Evolutionary conservation across 2,888 invertebrate genomes (phyloP).

Genomic region (Lymantria dispar): DNA sequence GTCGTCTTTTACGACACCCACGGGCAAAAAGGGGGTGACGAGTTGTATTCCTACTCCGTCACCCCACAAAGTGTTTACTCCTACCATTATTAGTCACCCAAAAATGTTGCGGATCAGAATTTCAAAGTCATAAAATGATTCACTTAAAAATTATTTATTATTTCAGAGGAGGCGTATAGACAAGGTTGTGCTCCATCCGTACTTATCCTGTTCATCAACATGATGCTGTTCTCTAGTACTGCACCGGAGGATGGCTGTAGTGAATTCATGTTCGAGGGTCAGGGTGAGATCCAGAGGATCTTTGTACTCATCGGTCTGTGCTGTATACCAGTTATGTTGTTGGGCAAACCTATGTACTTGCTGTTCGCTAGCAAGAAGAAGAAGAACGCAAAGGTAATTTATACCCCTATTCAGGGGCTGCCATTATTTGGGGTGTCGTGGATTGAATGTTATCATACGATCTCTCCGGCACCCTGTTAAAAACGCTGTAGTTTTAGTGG

Average conservation of each 20-base stretch:
- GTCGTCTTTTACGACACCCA: too few relatives aligned
- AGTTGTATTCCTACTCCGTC: too few relatives aligned
- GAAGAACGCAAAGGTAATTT: conserved; percentile 52
- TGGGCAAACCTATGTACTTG: conserved; percentile 94
- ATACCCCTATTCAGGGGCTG: too few relatives aligned
- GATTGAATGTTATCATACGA: too few relatives aligned
- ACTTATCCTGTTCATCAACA: conserved; percentile 98
- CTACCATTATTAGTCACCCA: too few relatives aligned
- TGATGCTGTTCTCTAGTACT: conserved; percentile 94
- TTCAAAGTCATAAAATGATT: too few relatives aligned
- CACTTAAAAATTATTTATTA: not conserved
- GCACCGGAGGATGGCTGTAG: conserved; percentile 71
- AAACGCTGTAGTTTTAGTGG: too few relatives aligned
- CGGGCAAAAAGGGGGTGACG: too few relatives aligned
- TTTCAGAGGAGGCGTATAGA: conserved; percentile 58
- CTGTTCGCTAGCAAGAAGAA: conserved; percentile 69
- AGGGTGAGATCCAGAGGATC: conserved; percentile 87
- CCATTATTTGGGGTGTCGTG: too few relatives aligned
- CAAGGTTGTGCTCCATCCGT: conserved; percentile 95
- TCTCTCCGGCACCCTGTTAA: too few relatives aligned
- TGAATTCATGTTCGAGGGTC: conserved; percentile 86
- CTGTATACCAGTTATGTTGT: conserved; percentile 96
- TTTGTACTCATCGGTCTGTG: conserved; percentile 90
- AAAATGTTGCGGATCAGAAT: too few relatives aligned
- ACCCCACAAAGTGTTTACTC: too few relatives aligned